Conservation (phyloP, 2,113 vertebrate species). For the Misgurnus anguillicaudatus region DNA sequence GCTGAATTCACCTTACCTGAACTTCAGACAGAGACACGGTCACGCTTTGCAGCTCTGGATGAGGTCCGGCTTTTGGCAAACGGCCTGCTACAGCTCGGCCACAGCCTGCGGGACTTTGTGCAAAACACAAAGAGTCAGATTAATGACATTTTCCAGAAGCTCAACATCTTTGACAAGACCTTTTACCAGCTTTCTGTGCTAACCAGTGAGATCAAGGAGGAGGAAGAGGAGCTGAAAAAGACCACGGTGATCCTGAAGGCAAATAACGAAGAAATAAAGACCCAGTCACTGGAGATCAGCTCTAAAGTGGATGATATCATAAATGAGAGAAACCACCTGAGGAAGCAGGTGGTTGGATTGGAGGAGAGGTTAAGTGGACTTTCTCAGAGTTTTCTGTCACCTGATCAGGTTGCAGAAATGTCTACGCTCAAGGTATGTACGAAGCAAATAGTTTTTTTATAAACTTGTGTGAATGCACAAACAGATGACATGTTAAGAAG, state of each 20-base stretch:
- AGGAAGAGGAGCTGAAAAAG: conserved; percentile 88
- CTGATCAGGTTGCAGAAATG: conserved; percentile 78
- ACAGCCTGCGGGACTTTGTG: conserved; percentile 89
- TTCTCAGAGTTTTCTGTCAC: conserved; percentile 66
- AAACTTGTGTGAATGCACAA: no score
- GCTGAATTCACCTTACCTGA: conserved; percentile 52
- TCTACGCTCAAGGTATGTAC: conserved; percentile 84
- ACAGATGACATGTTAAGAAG: no score
- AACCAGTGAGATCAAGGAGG: conserved; percentile 87
- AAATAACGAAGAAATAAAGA: conserved; percentile 88
- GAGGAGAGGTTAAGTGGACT: conserved; percentile 85
- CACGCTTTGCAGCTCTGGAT: conserved; percentile 84
- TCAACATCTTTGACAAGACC: conserved; percentile 87
- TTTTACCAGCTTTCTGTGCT: conserved; percentile 85
- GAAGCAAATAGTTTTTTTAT: neutral
- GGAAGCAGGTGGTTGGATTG: conserved; percentile 81
- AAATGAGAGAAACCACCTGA: conserved; percentile 82
- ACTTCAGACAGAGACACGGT: conserved; percentile 67
- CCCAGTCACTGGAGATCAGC: conserved; percentile 82
- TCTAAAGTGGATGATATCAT: conserved; percentile 84
- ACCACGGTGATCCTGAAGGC: conserved; percentile 81
- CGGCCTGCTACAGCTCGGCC: conserved; percentile 90
- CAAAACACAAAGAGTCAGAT: conserved; percentile 92
- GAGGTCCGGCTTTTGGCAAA: conserved; percentile 88
- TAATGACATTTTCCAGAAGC: conserved; percentile 88